Base-by-base conservation (phyloP, 64 coral and sea anemone genomes). In the Stylophora pistillata region DNA sequence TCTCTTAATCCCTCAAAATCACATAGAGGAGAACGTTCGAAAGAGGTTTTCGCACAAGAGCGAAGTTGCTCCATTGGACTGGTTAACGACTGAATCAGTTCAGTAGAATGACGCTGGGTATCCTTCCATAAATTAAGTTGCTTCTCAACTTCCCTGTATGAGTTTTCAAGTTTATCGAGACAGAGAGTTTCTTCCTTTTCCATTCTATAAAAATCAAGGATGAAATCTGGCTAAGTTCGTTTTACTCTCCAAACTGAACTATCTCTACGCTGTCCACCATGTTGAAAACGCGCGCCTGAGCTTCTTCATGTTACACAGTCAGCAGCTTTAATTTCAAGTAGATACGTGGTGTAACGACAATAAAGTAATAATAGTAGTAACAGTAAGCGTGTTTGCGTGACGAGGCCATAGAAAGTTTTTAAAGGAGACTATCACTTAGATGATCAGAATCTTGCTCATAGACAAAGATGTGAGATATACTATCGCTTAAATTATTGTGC, bases 101-200 rank as follows among this genome's bases (percentile, higher is more conserved):
- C 37, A 15, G 3, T 69, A 15, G 80, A 84, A 34, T 69, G 80
- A 33, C 21, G 33, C 47, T 84, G 34, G 20, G 80, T 84, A 53
- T 84, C 80, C 23, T 29, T 84, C 80, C 80, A 84, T 33, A 84
- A 29, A 27, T 84, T 68, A 65, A 84, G 80, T 13, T 69, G 80
- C 20, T 13, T 33, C 0, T 70, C 62, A 4, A 84, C 33, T 37
- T 84, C 80, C 3, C 15, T 69, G 27, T 84, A 84, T 69, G 80
- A 47, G 26, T 84, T 84, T 14, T 32, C 21, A 2, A 84, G 64
- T 33, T 69, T 84, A 52, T 69, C 80, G 37, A 84, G 60, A 30
- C 80, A 84, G 2, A 84, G 27, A 13, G 21, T 52, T 25, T 54
- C 80, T 11, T n/a, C 5, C n/a, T n/a, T 25, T 84, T 52, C 80